Percentiles rank a stretch among this genome's conserved stretches.
Conservation (phyloP, 2,888 invertebrate genomes). For the Tetranychus truncatus region DNA sequence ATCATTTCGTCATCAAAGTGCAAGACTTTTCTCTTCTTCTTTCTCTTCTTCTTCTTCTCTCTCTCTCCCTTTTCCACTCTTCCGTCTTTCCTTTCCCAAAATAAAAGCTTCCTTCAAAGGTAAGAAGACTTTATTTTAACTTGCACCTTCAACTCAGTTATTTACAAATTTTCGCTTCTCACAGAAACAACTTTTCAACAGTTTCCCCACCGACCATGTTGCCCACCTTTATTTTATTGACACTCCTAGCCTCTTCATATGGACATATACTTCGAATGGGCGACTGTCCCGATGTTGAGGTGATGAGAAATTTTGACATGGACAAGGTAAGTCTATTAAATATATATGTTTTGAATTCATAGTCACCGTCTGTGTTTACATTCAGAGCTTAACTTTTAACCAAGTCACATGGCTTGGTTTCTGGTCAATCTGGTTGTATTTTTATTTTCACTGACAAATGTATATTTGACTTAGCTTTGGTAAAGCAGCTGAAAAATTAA, state of each 20-base stretch:
- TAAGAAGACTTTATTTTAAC: not conserved
- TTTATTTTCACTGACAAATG: too few relatives aligned
- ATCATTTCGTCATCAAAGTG: not conserved
- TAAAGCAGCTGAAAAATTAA: too few relatives aligned
- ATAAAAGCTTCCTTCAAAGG: not conserved
- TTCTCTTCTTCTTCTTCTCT: not conserved
- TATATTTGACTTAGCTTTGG: too few relatives aligned
- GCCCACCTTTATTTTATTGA: not conserved
- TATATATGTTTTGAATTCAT: constrained; percentile 20
- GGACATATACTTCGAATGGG: constrained; percentile 53
- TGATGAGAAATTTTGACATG: constrained; percentile 53
- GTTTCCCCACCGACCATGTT: not conserved
- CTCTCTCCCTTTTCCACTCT: not conserved
- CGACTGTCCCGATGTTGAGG: constrained; percentile 51
- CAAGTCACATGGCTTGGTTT: not conserved
- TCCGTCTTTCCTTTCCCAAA: not conserved
- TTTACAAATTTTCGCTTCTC: not conserved
- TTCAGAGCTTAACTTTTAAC: not conserved
- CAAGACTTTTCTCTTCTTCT: not conserved
- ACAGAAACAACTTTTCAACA: not conserved
- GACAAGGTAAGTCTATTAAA: constrained; percentile 30
- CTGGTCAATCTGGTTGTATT: not conserved
- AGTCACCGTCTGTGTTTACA: too few relatives aligned
- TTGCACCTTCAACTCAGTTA: not conserved
- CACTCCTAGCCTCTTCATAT: not conserved